phyloP scores from a whole-genome alignment of 30 jellyfish, hydroid and myxozoan genomes.

The Aurelia coerulea region DNA sequence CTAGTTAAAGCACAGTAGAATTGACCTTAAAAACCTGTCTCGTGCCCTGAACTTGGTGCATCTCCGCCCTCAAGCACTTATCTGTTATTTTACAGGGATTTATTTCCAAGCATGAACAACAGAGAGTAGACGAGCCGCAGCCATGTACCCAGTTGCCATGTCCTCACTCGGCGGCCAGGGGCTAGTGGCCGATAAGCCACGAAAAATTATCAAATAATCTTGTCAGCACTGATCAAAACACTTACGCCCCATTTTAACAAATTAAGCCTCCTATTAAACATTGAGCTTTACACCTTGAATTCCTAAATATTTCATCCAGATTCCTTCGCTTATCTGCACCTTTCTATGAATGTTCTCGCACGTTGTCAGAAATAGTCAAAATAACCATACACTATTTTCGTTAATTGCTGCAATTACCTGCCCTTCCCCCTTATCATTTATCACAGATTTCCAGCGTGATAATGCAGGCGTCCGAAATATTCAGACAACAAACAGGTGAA shows the following conservation, averaged over 20 bases:
- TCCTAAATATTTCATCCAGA: background rate
- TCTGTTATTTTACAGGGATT: conserved; percentile 52
- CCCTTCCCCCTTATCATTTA: no score
- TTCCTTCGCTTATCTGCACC: background rate
- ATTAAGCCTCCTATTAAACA: conserved; percentile 53
- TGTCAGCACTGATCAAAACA: conserved; percentile 68
- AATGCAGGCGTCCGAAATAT: no score
- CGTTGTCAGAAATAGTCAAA: conserved; percentile 1
- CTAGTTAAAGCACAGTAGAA: conserved; percentile 1
- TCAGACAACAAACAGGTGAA: no score
- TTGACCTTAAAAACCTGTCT: conserved; percentile 28
- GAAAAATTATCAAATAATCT: conserved; percentile 31
- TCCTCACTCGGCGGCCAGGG: conserved; percentile 22
- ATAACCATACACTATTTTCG: background rate
- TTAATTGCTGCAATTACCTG: no score
- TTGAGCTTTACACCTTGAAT: background rate
- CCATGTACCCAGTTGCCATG: conserved; percentile 32
- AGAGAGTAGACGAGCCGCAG: conserved; percentile 17
- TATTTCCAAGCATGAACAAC: conserved; percentile 27
- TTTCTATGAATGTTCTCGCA: background rate
- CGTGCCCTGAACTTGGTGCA: conserved; percentile 6
- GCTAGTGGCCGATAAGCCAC: conserved; percentile 61
- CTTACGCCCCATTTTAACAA: conserved; percentile 80
- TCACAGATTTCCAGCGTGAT: no score
- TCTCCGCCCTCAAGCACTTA: conserved; percentile 64